phyloP scores from a whole-genome alignment of 2,888 invertebrate species.

The Atherix ibis region DNA sequence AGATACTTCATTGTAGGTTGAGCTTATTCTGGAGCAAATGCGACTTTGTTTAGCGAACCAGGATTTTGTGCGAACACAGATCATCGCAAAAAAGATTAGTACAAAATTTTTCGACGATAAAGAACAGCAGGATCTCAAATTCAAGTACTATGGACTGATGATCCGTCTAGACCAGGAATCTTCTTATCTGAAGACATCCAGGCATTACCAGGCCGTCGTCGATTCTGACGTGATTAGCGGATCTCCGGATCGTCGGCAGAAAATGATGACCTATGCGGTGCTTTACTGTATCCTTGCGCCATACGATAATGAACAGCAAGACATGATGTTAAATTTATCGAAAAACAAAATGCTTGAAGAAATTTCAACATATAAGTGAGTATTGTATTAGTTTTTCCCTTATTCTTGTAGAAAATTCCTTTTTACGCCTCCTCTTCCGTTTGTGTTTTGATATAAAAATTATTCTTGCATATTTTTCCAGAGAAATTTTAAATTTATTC shows the following conservation, averaged over 20 bases:
- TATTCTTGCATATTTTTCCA: conserved; percentile 26
- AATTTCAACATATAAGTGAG: conserved; percentile 76
- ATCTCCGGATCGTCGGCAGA: conserved; percentile 44
- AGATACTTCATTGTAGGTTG: conserved; percentile 48
- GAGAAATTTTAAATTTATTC: conserved; percentile 77
- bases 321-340: conserved; percentile 81
- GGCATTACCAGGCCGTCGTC: conserved; percentile 87
- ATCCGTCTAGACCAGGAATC: conserved; percentile 93
- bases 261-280: conserved; percentile 73
- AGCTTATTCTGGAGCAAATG: conserved; percentile 97
- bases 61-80: conserved; percentile 93
- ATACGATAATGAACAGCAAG: conserved; percentile 94
- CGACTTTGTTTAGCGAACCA: conserved; percentile 86
- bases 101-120: conserved; percentile 88
- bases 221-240: conserved; percentile 55
- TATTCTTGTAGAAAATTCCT: no score
- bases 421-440: no score
- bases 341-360: conserved; percentile 81
- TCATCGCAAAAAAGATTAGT: conserved; percentile 97
- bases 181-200: conserved; percentile 84
- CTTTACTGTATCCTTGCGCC: conserved; percentile 87
- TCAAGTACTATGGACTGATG: conserved; percentile 33
- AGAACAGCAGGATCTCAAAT: conserved; percentile 29
- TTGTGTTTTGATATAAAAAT: no score
- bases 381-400: conserved; percentile 66